Base-by-base conservation (phyloP, 2,797 vertebrate genomes). In the Coluber constrictor region DNA sequence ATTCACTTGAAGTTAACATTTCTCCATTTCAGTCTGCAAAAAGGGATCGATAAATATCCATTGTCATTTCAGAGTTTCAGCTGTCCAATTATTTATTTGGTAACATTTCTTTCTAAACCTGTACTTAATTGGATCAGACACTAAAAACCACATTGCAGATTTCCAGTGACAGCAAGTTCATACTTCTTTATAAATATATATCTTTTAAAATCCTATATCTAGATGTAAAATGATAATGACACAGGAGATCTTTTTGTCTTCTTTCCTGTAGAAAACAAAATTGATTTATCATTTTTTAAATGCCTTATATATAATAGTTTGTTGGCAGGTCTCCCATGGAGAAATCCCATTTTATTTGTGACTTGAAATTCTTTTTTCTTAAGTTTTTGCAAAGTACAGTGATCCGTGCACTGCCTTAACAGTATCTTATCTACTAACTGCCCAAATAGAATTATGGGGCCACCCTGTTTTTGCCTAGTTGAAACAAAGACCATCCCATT, bases 81-180 rank as follows among this genome's bases (percentile, higher is more conserved):
- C 96, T 97, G 97, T 98, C 97, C 94, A 98, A 98, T 99, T 98
- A 99, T 99, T 99, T 98, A 99, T 98, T 94, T 94, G 95, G 96
- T 96, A 96, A 2, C 95, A 96, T 97, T 98, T 98, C 98, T 98
- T 98, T 98, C 98, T 96, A 98, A 97, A 98, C 95, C 94, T 97
- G 97, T 96, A 87, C 15, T 90, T 98, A 98, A 99, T 98, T 98
- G 98, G 97, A 97, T 97, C 97, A 98, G 98, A 99, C 98, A 98
- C 97, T 97, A 95, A 98, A 98, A 98, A 97, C 97, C 97, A 98
- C 97, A 98, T 97, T 97, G 97, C 95, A 94, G 97, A 87, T 97
- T 97, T 98, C 95, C 96, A 98, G 97, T 98, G 98, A 98, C 98
- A 98, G 97, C 96, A 92, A 92, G 94, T 97, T 98, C 97, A 94